phyloP scores from a whole-genome alignment of 2,888 invertebrate genomes.

The Meiosimyza decipiens region DNA sequence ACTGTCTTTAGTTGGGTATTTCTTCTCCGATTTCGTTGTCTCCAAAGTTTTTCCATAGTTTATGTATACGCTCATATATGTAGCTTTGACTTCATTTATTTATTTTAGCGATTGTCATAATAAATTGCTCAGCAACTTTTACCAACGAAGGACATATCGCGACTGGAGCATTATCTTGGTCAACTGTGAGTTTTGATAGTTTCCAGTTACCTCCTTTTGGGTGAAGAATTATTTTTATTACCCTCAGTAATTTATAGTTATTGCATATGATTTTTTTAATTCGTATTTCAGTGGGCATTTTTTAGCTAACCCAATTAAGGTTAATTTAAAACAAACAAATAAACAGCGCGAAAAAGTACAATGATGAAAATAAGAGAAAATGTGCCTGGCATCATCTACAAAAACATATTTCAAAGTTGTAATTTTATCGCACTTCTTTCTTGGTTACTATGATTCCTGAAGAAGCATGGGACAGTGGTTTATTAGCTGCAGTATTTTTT shows the following conservation, averaged over 20 bases:
- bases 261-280: background rate
- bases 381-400: no score
- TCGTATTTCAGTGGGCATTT: no score
- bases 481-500: no score
- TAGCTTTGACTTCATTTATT: slow-evolving; percentile 8
- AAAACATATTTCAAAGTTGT: no score
- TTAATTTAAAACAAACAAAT: no score
- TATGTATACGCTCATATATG: background rate
- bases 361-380: no score
- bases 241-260: slow-evolving; percentile 34
- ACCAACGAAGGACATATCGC: background rate
- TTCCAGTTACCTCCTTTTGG: slow-evolving; percentile 13
- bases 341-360: no score
- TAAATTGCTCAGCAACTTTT: slow-evolving; percentile 17
- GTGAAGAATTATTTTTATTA: slow-evolving; percentile 37
- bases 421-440: no score
- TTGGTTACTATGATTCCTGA: no score
- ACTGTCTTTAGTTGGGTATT: background rate
- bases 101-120: slow-evolving; percentile 9
- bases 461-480: no score
- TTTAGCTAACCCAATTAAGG: no score
- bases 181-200: slow-evolving; percentile 8
- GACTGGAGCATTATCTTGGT: background rate
- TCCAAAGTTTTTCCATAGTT: background rate
- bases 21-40: slow-evolving; percentile 11